Conservation (phyloP, 2,888 invertebrate genomes). For the Rutpela maculata region DNA sequence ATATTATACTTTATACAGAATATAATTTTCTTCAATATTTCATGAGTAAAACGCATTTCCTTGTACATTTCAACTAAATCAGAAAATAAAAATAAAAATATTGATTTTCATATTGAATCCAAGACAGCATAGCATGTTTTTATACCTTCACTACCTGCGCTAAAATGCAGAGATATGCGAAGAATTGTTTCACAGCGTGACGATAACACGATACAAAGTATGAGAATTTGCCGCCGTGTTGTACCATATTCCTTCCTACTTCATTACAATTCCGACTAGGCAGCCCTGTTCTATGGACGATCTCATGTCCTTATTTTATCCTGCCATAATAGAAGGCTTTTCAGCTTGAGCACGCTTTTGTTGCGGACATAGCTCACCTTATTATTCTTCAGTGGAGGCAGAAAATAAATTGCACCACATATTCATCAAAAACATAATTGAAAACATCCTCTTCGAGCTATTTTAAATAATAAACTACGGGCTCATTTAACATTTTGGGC, state of each 20-base stretch:
- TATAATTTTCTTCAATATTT: too few relatives aligned
- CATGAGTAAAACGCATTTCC: too few relatives aligned
- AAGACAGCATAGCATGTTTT: background rate
- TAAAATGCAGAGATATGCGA: conserved; percentile 34
- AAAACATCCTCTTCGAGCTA: conserved; percentile 42
- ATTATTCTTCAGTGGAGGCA: conserved; percentile 47
- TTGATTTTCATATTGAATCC: too few relatives aligned
- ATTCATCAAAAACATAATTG: conserved; percentile 53
- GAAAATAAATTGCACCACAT: conserved; percentile 49
- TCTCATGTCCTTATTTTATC: conserved; percentile 48
- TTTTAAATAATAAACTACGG: conserved; percentile 25
- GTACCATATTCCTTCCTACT: conserved; percentile 24
- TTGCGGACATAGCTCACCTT: conserved; percentile 49
- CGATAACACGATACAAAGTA: conserved; percentile 37
- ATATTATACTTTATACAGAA: too few relatives aligned
- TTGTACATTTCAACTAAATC: too few relatives aligned
- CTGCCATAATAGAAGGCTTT: conserved; percentile 51
- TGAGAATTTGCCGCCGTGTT: conserved; percentile 21
- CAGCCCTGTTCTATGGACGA: conserved; percentile 22
- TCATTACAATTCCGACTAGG: conserved; percentile 39
- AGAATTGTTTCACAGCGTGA: conserved; percentile 38
- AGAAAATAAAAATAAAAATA: too few relatives aligned
- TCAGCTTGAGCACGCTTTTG: conserved; percentile 49
- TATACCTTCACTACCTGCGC: background rate
- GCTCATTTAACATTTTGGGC: background rate